Evolutionary conservation across 2,888 invertebrate species (phyloP), one percentile per base, ranked within the genome.

Genomic region (Drosophila flavopinicola): DNA sequence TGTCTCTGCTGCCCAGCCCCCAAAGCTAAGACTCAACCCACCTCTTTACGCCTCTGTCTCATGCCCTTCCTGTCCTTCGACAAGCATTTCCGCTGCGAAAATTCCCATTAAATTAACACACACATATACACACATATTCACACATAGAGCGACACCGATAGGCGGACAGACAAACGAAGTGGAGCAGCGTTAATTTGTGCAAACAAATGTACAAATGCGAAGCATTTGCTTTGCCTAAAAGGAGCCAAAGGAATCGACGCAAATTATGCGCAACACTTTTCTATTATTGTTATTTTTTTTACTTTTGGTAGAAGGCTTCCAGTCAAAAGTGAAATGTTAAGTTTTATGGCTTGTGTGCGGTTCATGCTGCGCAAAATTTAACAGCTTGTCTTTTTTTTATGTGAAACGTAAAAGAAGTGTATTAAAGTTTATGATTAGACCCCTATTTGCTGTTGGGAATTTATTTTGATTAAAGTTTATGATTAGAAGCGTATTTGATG

Each of bases 161-260:
- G 56, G 32, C 53, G 15, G 49, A 47, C 58, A 53, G 59, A 60
- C 57, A 65, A 65, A 52, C 56, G 38, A 70, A 65, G 67, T 73
- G 59, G 64, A 80, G 80, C 82, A 74, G 73, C 85, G 76, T 84
- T 80, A 84, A 80, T 80, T 78, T 84, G 85, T 80, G 85, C 80
- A 84, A 80, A 80, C 85, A 80, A 80, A 67, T 59, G 33, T 42
- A 64, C 42, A 37, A 68, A 61, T n/a, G n/a, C n/a, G n/a, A 61
- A 64, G n/a, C n/a, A n/a, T n/a, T n/a, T 57, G 48, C 38, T 53
- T 54, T 29, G 53, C 35, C 47, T 42, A 25, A 25, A 74, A 56
- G 47, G 32, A 42, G 35, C 53, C 37, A 30, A 24, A 32, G 29
- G 56, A 79, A 56, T 56, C 60, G 56, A 37, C 56, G 44, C 54